These are phyloP conservation scores for Wiebesia pumilae DNA, from an alignment of 1,140 invertebrate species.

Conservation along the genomic window DNA sequence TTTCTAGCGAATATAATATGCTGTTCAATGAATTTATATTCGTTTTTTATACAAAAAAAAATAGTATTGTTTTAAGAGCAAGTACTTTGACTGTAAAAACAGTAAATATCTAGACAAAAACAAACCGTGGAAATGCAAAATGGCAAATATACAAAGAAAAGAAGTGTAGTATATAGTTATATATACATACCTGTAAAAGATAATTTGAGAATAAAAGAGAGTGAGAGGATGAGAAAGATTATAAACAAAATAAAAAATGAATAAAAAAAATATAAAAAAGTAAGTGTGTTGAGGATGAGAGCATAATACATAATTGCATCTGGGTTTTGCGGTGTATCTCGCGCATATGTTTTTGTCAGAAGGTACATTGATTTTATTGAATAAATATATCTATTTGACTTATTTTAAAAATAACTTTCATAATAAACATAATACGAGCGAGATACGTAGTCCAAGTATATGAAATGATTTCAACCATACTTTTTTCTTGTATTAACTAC, in stretches of 20 bases:
- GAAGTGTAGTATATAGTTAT: conserved; percentile 45
- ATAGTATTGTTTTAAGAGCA: conserved; percentile 42
- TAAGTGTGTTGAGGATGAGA: conserved; percentile 58
- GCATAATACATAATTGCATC: conserved; percentile 54
- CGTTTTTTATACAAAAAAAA: conserved; percentile 5
- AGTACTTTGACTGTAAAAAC: conserved; percentile 34
- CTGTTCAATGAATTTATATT: conserved; percentile 11
- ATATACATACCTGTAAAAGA: conserved; percentile 58
- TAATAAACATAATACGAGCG: conserved; percentile 22
- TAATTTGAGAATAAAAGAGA: conserved; percentile 45
- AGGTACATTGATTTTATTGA: conserved; percentile 68
- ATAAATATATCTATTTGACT: conserved; percentile 72
- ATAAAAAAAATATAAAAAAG: too few relatives aligned
- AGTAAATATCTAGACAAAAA: conserved; percentile 34
- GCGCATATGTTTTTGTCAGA: conserved; percentile 68
- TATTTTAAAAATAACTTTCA: conserved; percentile 56
- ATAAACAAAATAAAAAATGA: too few relatives aligned
- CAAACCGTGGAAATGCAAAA: conserved; percentile 35
- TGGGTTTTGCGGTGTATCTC: conserved; percentile 49
- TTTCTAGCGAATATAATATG: conserved; percentile 3
- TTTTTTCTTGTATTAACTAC: conserved; percentile 38
- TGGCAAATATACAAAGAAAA: conserved; percentile 24
- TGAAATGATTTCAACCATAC: conserved; percentile 20
- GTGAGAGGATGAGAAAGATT: conserved; percentile 51
- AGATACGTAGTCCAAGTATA: conserved; percentile 35